A percentile compares a stretch with the other conserved stretches of the same genome.
Evolutionary conservation across 2,888 invertebrate genomes (phyloP).

Genomic region (Drosophila aldrichi): DNA sequence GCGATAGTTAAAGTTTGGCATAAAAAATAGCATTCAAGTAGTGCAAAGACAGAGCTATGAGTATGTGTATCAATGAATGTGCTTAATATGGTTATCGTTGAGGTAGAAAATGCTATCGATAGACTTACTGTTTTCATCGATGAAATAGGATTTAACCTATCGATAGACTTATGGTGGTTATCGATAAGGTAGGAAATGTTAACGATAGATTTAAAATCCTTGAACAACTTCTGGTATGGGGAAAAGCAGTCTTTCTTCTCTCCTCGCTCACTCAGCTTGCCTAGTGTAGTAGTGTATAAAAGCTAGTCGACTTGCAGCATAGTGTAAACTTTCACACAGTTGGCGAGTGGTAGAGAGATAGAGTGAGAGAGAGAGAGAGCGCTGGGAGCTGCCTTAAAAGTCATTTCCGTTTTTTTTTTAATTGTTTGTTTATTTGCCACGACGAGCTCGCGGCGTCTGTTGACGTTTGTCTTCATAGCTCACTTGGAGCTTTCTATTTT

Average conservation of each 20-base stretch:
- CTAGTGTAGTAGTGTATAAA: background rate
- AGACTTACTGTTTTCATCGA: too few species aligned
- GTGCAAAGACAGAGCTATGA: too few species aligned
- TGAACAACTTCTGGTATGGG: too few species aligned
- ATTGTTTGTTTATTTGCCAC: slow-evolving; percentile 75
- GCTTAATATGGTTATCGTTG: background rate
- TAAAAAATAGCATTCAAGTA: too few species aligned
- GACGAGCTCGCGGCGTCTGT: slow-evolving; percentile 16
- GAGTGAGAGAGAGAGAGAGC: background rate
- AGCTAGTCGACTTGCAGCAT: too few species aligned
- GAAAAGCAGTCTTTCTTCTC: too few species aligned
- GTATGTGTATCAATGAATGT: background rate
- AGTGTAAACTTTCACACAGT: slow-evolving; percentile 8
- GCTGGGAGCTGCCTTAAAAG: slow-evolving; percentile 9
- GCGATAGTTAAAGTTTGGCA: background rate
- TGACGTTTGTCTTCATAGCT: slow-evolving; percentile 38
- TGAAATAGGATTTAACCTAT: too few species aligned
- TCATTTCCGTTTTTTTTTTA: slow-evolving; percentile 41
- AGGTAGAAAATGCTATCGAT: too few species aligned
- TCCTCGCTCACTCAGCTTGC: background rate
- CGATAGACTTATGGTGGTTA: too few species aligned
- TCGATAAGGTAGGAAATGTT: background rate
- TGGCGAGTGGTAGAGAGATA: too few species aligned
- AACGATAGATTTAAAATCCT: background rate
- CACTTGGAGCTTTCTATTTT: slow-evolving; percentile 14